phyloP scores from a whole-genome alignment of 2,113 vertebrate species.

The Prolemur simus region DNA sequence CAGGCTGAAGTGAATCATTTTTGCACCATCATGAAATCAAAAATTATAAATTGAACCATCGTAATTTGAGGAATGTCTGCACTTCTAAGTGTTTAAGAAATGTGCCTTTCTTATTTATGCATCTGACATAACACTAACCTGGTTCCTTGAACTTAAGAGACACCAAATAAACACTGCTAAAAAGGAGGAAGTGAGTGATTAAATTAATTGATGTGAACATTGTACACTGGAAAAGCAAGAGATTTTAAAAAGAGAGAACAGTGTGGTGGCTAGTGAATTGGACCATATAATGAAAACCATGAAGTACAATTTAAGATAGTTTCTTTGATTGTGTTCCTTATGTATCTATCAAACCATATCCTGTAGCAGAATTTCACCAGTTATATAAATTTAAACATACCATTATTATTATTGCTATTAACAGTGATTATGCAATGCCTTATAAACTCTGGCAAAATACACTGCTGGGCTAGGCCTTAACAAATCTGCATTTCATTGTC shows the following conservation, averaged over 20 bases:
- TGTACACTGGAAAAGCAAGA: neutral
- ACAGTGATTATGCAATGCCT: neutral
- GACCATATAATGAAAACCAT: neutral
- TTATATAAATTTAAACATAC: neutral
- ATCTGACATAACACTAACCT: neutral
- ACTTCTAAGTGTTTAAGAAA: neutral
- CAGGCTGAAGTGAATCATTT: neutral
- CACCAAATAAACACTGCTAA: neutral
- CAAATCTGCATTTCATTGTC: slow-evolving; percentile 12
- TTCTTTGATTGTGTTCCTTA: neutral
- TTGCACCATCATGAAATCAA: neutral
- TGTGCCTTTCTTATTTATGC: neutral
- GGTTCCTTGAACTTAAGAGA: neutral
- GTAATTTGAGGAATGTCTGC: neutral
- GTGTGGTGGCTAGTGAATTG: neutral
- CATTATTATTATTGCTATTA: neutral
- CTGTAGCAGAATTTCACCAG: neutral
- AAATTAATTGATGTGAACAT: neutral
- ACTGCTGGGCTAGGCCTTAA: neutral
- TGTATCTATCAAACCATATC: neutral
- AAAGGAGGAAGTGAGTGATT: neutral
- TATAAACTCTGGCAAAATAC: neutral
- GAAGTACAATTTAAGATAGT: neutral
- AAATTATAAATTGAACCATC: neutral
- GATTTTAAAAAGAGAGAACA: neutral